Base-by-base conservation (phyloP, 2,113 vertebrate genomes). In the Etheostoma cragini region DNA sequence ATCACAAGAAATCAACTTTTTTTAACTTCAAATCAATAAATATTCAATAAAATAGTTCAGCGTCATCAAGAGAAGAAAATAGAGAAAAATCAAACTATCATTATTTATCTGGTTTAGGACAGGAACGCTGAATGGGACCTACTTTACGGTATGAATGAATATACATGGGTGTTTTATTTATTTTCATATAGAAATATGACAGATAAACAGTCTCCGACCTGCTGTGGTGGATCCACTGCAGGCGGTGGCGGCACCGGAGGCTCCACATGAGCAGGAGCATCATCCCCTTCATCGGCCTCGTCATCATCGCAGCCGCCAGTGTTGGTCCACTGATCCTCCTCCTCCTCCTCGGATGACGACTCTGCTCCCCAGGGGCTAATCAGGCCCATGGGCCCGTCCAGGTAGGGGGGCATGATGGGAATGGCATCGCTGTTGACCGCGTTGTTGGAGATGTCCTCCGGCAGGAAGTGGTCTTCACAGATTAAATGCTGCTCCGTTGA, bases 391-490 rank as follows among this genome's bases (percentile, higher is more conserved):
- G 65, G 74, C 6, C 85, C 94, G 19, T 93, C 94, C 76, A 94
- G 83, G 49, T 72, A 92, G 1, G 88, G 91, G 0, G 95, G 92
- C 94, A 94, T 95, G 78, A 95, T 86, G 56, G 95, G 95, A 6
- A 95, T 93, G 68, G 94, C 94, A 15, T 94, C 93, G 0, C 78
- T 56, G 46, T 64, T 90, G 22, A 95, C 83, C 0, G 90, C 93
- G 1, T 14, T 30, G 1, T 26, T 6, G 1, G 88, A 88, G 54
- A 96, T 78, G 85, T 96, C 93, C 60, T 94, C 89, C 0, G 90
- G 90, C 49, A 96, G 91, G 80, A 96, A 96, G 86, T 96, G 95
- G 81, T 95, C 95, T 58, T 96, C 95, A 4, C 95, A 96, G 81
- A 96, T 95, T 1, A 84, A 17, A 4, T 84, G 86, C 11, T 88